Evolutionary conservation across 2,888 invertebrate genomes (phyloP), one percentile per base, ranked within the genome.

Genomic region (Anthrax anthrax): DNA sequence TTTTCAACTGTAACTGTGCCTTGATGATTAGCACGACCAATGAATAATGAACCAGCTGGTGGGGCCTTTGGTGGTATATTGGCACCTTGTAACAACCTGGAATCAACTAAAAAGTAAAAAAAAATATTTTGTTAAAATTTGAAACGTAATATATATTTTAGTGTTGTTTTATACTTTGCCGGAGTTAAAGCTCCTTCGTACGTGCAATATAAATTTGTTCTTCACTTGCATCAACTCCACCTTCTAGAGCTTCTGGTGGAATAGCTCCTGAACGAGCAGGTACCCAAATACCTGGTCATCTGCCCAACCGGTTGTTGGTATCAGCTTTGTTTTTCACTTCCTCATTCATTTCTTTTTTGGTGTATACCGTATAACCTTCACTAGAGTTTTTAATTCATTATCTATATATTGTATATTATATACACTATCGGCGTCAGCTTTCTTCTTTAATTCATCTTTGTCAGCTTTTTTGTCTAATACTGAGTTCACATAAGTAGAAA

Each of bases 1-100:
- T 90, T 89, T 58, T 88, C 88, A 23, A 81, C 74, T 19, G 85
- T 85, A 41, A 84, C 52, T 49, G 81, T 77, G 48, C 81, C 85
- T 55, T 87, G 84, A 58, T 88, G 86, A 37, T 73, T 71, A 1
- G 80, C 83, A 52, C 88, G 77, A 16, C 88, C 89, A 36, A 87
- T 70, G 65, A 75, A 88, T 2, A 89, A 72, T 1, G 84, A 77
- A 10, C 83, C 83, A n/a, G 70, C 77, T 23, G 80, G 80, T 54
- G 86, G 73, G 0, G 87, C 84, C 46, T 77, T 77, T 10, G 82
- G 78, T 17, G 89, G 88, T 45, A 87, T 70, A 60, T 76, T 76
- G 0, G 75, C 70, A 13, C 79, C 78, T 58, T 83, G 79, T 14
- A 81, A 77, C n/a, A n/a, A n/a, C n/a, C n/a, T 6, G 82, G 77